A percentile compares a stretch with the other conserved stretches of the same genome.
phyloP scores from a whole-genome alignment of 2,113 vertebrate genomes.

The Indicator indicator region DNA sequence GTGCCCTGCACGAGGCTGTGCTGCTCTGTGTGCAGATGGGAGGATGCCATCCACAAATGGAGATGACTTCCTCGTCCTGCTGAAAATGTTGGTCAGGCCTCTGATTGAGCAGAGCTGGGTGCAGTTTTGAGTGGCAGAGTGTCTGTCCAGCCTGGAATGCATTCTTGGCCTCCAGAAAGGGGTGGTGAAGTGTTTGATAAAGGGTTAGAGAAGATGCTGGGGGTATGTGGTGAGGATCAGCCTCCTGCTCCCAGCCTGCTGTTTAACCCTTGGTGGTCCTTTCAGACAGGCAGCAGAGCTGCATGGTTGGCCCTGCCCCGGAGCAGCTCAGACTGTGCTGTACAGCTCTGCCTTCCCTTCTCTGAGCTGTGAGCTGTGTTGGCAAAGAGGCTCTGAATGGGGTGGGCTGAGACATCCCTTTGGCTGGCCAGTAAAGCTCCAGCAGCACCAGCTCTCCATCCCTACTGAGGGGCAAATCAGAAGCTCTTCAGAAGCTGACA shows the following conservation, averaged over 20 bases:
- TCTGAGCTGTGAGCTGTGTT: rapidly evolving
- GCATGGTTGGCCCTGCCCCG: rapidly evolving
- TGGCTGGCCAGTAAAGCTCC: background rate
- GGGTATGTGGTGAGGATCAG: background rate
- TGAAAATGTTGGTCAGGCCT: rapidly evolving
- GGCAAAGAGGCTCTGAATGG: background rate
- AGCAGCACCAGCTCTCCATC: rapidly evolving
- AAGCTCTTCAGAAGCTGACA: rapidly evolving
- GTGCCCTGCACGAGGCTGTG: rapidly evolving
- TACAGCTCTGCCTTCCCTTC: too few relatives aligned
- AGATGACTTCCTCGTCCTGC: background rate
- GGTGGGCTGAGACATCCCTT: background rate
- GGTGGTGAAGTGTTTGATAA: background rate
- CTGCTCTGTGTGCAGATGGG: rapidly evolving
- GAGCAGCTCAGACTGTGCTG: rapidly evolving
- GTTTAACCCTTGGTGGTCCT: rapidly evolving
- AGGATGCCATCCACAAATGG: rapidly evolving
- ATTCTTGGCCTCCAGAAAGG: background rate
- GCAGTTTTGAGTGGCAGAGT: background rate
- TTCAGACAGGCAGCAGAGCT: background rate
- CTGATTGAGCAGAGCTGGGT: rapidly evolving
- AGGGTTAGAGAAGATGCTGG: rapidly evolving
- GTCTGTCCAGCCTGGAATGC: too few relatives aligned
- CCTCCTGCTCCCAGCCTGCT: background rate
- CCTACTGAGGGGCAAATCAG: rapidly evolving